Percentiles rank a stretch among this genome's conserved stretches.
These are phyloP conservation scores for Sphyrna mokarran DNA, from an alignment of 2,113 vertebrate genomes.

Conservation along the genomic window DNA sequence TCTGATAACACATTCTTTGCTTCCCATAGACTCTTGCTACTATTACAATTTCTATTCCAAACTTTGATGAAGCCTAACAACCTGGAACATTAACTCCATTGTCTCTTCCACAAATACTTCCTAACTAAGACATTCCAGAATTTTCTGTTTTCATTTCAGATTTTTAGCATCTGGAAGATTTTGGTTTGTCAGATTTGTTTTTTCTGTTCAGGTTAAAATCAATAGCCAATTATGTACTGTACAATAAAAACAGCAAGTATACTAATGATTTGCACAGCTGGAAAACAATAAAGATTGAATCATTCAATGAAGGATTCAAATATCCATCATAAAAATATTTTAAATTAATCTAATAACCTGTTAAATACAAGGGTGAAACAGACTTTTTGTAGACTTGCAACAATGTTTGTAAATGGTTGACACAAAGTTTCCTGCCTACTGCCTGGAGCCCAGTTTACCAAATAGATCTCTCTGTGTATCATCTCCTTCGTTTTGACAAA, in stretches of 20 bases:
- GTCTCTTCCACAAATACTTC: no score
- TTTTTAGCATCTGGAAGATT: no score
- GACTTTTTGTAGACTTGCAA: not conserved
- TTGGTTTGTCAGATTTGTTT: not conserved
- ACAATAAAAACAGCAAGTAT: not conserved
- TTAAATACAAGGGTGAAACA: not conserved
- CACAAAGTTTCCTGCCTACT: not conserved
- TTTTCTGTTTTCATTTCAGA: no score
- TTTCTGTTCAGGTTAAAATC: not conserved
- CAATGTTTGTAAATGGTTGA: not conserved
- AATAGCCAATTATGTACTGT: not conserved
- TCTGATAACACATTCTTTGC: not conserved
- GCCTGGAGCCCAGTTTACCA: not conserved
- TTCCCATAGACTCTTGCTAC: no score
- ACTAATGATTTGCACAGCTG: not conserved
- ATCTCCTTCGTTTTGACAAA: not conserved
- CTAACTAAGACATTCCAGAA: no score
- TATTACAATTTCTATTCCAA: no score
- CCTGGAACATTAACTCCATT: no score
- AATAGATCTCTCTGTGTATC: not conserved
- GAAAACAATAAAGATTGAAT: not conserved
- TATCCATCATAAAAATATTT: no score
- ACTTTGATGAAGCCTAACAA: no score
- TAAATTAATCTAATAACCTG: not conserved
- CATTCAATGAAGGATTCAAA: not conserved